Evolutionary conservation across 2,113 vertebrate species (phyloP), one percentile per base, ranked within the genome.

Genomic region (Aix galericulata): DNA sequence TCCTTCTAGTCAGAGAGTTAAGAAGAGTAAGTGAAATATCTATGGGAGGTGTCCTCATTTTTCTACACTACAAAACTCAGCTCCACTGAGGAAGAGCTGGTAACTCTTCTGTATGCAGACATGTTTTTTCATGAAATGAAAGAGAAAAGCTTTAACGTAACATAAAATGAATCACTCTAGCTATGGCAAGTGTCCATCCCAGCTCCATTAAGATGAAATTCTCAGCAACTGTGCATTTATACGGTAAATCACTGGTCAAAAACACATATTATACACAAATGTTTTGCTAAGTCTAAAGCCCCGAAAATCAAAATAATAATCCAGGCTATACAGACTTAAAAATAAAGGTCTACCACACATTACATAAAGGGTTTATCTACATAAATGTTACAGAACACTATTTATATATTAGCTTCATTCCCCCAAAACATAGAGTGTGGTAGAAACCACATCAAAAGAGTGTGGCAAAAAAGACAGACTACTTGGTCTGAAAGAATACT

Each of bases 41-140:
- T 17, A 17, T 1, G 16, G 32, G 32, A 87, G 22, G 17, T 8
- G 22, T 16, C 34, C 78, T 69, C 22, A 3, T 27, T 59, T 26
- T n/a, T 17, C 64, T 20, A 7, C 0, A 21, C 64, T 23, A 7
- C 0, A 21, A 50, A 63, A 58, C 42, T 63, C 8, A 2, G 62
- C 69, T 62, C 67, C 21, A 13, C 34, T 1, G 2, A 68, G 68
- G 44, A 29, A 40, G 63, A 71, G 42, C 17, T 29, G 56, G 22
- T 25, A 32, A 36, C 59, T 60, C 38, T 67, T 27, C 52, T 2
- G 1, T 13, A 42, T 0, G 7, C 73, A 60, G 44, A 17, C 32
- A 2, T 11, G 9, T 9, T 59, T 55, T 18, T 46, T 38, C 53
- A 60, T 7, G 8, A 26, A 34, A 52, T 5, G 14, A 17, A 60